Percentiles rank a stretch among this genome's conserved stretches.
phyloP scores from a whole-genome alignment of 30 jellyfish, hydroid and myxozoan genomes.

The Pseudorhiza aurosa region DNA sequence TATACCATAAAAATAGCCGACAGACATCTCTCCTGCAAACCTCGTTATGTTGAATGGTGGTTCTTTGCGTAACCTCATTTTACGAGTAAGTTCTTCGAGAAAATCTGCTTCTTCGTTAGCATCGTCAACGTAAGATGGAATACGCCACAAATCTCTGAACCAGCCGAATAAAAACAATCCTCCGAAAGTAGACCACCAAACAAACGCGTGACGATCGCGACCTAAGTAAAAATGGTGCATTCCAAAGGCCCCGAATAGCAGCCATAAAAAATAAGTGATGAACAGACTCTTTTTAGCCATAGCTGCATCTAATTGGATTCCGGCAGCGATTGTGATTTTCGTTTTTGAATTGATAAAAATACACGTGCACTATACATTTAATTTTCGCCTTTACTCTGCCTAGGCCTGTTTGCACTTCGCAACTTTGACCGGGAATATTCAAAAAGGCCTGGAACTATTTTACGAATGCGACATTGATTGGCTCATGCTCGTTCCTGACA shows the following conservation, averaged over 20 bases:
- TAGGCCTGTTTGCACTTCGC: conserved; percentile 22
- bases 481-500: not conserved
- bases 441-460: conserved; percentile 27
- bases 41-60: conserved; percentile 81
- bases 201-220: conserved; percentile 93
- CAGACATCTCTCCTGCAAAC: conserved; percentile 89
- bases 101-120: conserved; percentile 80
- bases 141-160: conserved; percentile 97
- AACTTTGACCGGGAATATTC: conserved; percentile 29
- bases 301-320: no score
- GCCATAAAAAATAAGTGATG: conserved; percentile 88
- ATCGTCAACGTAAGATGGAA: conserved; percentile 96
- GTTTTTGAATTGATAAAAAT: not conserved
- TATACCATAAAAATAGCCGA: conserved; percentile 91
- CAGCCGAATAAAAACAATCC: conserved; percentile 91
- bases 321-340: not conserved
- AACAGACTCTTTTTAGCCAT: conserved; percentile 86
- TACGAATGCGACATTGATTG: conserved; percentile 44
- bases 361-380: not conserved
- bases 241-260: conserved; percentile 93
- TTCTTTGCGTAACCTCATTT: conserved; percentile 69
- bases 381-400: not conserved
- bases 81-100: conserved; percentile 68
- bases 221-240: conserved; percentile 95
- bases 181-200: conserved; percentile 98